Conservation (phyloP, 2,888 invertebrate genomes). For the Parasteatoda lunata region DNA sequence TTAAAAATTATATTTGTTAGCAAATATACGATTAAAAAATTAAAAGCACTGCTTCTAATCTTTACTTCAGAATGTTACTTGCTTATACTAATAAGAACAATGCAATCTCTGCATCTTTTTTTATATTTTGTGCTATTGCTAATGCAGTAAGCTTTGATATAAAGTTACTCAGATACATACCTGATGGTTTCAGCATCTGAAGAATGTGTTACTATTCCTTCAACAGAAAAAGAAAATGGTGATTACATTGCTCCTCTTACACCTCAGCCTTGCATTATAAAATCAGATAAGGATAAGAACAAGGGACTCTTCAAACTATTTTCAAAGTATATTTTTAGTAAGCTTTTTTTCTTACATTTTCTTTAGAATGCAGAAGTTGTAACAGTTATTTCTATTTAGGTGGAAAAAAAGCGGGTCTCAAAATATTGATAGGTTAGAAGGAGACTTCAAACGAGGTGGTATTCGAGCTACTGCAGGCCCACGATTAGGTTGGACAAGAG, state of each 20-base stretch:
- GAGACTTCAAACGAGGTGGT: constrained; percentile 81
- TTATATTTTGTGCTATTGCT: neutral
- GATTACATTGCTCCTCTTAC: constrained; percentile 30
- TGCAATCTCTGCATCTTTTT: neutral
- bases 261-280: constrained; percentile 47
- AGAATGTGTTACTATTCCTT: constrained; percentile 56
- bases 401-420: constrained; percentile 60
- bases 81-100: neutral
- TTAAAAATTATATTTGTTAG: too few relatives aligned
- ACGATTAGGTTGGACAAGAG: constrained; percentile 76
- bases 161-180: constrained; percentile 11
- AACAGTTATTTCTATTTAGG: constrained; percentile 21
- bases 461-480: constrained; percentile 83
- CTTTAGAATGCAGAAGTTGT: neutral
- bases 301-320: constrained; percentile 82
- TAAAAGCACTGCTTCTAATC: too few relatives aligned
- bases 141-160: neutral
- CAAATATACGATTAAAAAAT: too few relatives aligned
- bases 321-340: constrained; percentile 75
- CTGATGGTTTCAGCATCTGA: constrained; percentile 37
- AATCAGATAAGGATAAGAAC: constrained; percentile 74
- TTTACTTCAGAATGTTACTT: too few relatives aligned
- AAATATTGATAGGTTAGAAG: constrained; percentile 72
- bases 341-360: neutral
- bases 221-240: constrained; percentile 34